These are phyloP conservation scores for Oncorhynchus keta DNA, from an alignment of 2,113 vertebrate genomes.

Conservation along the genomic window DNA sequence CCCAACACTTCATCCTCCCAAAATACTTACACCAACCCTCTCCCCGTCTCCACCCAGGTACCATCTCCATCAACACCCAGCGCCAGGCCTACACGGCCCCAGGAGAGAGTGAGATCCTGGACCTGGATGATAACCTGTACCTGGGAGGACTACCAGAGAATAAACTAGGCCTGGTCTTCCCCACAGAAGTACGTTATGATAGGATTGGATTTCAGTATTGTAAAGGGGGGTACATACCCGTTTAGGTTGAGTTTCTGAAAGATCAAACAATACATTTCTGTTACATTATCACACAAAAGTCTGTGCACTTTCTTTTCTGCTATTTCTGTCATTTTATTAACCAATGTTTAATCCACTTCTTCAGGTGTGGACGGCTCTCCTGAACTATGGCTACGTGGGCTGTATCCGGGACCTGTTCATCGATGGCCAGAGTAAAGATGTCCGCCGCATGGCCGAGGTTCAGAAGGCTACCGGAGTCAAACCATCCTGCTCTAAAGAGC, in stretches of 20 bases:
- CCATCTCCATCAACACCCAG: constrained; percentile 93
- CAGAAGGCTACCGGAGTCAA: constrained; percentile 95
- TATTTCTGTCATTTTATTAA: too few species aligned
- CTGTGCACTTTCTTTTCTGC: too few species aligned
- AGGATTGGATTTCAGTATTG: too few species aligned
- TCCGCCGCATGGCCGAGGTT: constrained; percentile 91
- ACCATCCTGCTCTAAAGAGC: constrained; percentile 93
- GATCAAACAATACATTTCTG: too few species aligned
- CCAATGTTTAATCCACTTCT: too few species aligned
- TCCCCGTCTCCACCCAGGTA: constrained; percentile 74
- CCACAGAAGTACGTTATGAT: constrained; percentile 75
- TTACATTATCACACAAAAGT: too few species aligned
- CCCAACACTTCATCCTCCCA: too few species aligned
- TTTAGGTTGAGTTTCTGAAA: too few species aligned
- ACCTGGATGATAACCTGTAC: constrained; percentile 94
- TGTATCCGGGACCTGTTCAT: constrained; percentile 97
- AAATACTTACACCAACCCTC: background rate
- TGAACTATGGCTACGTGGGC: constrained; percentile 98
- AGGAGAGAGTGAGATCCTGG: constrained; percentile 96
- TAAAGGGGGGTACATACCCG: too few species aligned
- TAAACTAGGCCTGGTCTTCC: constrained; percentile 89
- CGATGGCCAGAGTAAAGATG: constrained; percentile 96
- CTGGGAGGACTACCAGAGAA: constrained; percentile 97
- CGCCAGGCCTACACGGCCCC: constrained; percentile 94
- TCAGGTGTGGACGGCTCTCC: constrained; percentile 91